Base-by-base conservation (phyloP, 2,888 invertebrate species). In the Orchesella flavescens region DNA sequence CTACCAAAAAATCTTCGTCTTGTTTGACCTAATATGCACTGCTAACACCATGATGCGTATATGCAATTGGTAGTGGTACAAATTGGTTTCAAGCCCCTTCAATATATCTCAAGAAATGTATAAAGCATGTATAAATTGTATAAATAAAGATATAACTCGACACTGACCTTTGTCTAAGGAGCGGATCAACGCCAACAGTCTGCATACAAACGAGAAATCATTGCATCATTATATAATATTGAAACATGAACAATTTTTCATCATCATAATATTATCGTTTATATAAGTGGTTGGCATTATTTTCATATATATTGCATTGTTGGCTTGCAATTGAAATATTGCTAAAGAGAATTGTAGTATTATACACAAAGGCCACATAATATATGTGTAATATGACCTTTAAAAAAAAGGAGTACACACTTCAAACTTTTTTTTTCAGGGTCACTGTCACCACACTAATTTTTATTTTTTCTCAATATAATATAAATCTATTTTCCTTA, bases 151-250 rank as follows among this genome's bases (percentile, higher is more conserved):
- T 1, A 46, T n/a, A 71, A 49, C 17, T 63, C 23, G 65, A 75
- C 59, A 78, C 79, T 80, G 90, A 94, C 95, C 93, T 96, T 91
- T 95, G 95, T 23, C 96, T 92, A 68, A 97, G 92, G 87, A 96
- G 92, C 0, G 97, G 97, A 92, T 97, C 97, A 77, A 97, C 96
- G 3, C 97, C 97, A 65, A 97, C 97, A n/a, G 84, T 84, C 84
- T 84, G 34, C 7, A 72, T 63, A 43, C 24, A 49, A 74, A 66
- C 13, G 77, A 65, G 44, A 55, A 72, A 46, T 71, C 13, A 43
- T 69, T 46, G 21, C 34, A 34, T 34, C 34, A 34, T 34, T 34
- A 61, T 61, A 24, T 9, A 34, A 55, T 44, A 17, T 9, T 21
- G 43, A 23, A 7, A 74, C 19, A 59, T 61, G 5, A 23, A 53